Base-by-base conservation (phyloP, 2,888 invertebrate genomes). In the Troilus luridus region DNA sequence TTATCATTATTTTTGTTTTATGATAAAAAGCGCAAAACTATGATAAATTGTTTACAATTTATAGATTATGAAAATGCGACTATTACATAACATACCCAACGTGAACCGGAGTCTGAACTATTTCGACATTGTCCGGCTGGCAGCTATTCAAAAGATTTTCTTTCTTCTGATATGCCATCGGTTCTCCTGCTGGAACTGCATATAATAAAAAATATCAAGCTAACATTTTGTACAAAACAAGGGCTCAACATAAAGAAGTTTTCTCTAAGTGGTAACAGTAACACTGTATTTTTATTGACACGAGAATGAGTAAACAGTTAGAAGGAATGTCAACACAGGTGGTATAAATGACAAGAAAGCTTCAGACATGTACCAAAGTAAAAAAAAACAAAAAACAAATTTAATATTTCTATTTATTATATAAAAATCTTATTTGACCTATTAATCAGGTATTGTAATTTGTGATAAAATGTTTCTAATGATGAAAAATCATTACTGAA, bases 61-160 rank as follows among this genome's bases (percentile, higher is more conserved):
- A 41, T 72, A 64, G n/a, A n/a, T n/a, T n/a, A n/a, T n/a, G 89
- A 89, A 11, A 77, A 41, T 7, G 92, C 64, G 41, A 88, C 24
- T 59, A 88, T 21, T 27, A 14, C 9, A 60, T 64, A 72, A 94
- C 95, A 94, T 94, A 95, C 95, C 95, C 95, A 93, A 95, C 95
- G 93, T 95, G 95, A 91, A 95, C 94, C 59, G 96, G 95, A 88
- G 95, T 95, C 92, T 95, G 93, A 92, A 95, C 95, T 90, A 96
- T 95, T 92, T 95, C 95, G 60, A 96, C 95, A 93, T 96, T 96
- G 93, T 96, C 95, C 3, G 95, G 95, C 91, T 92, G 92, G 58
- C 89, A 91, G 89, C 91, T 91, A 64, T 92, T 91, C 60, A 92
- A 91, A 1, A 91, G 91, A 59, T 92, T 81, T 14, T 92, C 92